Evolutionary conservation across 2,888 invertebrate genomes (phyloP), one percentile per base, ranked within the genome.

Genomic region (Artemia sinica): DNA sequence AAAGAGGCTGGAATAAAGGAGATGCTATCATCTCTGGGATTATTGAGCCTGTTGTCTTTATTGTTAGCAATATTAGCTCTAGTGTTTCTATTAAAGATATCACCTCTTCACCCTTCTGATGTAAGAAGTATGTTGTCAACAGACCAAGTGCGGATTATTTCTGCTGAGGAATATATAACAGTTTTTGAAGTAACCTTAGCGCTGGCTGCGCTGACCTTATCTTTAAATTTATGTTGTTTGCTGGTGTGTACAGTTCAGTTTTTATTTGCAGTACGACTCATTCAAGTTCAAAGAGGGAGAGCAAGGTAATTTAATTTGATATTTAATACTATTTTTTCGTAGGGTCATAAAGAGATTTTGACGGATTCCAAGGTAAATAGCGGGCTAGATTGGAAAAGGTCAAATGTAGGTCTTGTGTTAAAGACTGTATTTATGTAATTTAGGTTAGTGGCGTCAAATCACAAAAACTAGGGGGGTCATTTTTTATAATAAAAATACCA

Each of bases 211-310:
- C 83, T 93, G 76, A 91, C 92, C 72, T 81, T 93, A 68, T 89
- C 90, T 50, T 80, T 93, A 73, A 89, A 93, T 80, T 82, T 93
- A 72, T 91, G 91, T 81, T 93, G 93, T 78, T 82, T 93, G 71
- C 84, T 93, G 74, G 91, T 93, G 75, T 93, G 93, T 82, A 88
- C 91, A 74, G 89, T 92, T 76, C 93, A 94, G 82, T 92, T 91
- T 81, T 84, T 92, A 76, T 92, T 93, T 78, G 90, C 92, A 67
- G 89, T 93, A 73, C 92, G 92, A 81, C 83, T 94, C 78, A 86
- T 91, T 76, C 87, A 90, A 77, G 87, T 89, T 68, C 87, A 88
- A 70, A 88, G 88, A 75, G 88, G 86, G 74, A 85, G 85, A 76
- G 84, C 82, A 76, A 82, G 85, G 85, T 84, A 78, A 77, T 76